Evolutionary conservation across 2,113 vertebrate species (phyloP).

Genomic region (Neolamprologus tretocephalus): DNA sequence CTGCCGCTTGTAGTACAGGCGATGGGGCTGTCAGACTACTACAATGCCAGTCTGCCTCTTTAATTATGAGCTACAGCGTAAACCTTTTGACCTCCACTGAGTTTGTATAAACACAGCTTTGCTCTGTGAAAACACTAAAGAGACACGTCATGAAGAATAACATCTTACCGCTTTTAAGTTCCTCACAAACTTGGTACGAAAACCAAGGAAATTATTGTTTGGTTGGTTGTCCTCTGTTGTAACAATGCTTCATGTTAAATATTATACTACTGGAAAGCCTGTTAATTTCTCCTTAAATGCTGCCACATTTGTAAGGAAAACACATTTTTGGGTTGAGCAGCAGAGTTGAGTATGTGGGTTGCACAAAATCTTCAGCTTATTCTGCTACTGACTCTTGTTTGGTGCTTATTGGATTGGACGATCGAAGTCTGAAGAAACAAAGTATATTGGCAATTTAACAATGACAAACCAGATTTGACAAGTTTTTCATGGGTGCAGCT

Average conservation of each 20-base stretch:
- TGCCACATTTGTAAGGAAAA: background rate
- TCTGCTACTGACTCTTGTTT: background rate
- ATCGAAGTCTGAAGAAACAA: background rate
- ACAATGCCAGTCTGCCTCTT: background rate
- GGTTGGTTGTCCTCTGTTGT: background rate
- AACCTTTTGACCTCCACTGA: background rate
- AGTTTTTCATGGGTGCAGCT: background rate
- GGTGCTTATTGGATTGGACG: background rate
- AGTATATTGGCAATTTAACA: background rate
- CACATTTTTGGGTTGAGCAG: background rate
- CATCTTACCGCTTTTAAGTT: background rate
- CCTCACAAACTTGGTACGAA: background rate
- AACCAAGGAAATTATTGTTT: background rate
- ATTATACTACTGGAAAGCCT: background rate
- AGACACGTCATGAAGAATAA: background rate
- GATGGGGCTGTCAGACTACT: background rate
- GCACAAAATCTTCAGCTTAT: background rate
- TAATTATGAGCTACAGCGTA: background rate
- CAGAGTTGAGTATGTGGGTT: background rate
- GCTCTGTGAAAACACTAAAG: background rate
- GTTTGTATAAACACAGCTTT: background rate
- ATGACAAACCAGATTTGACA: background rate
- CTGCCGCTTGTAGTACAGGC: background rate
- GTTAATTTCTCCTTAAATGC: background rate
- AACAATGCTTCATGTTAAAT: background rate